Conservation (phyloP, 2,797 vertebrate genomes). For the Danio choprae region DNA sequence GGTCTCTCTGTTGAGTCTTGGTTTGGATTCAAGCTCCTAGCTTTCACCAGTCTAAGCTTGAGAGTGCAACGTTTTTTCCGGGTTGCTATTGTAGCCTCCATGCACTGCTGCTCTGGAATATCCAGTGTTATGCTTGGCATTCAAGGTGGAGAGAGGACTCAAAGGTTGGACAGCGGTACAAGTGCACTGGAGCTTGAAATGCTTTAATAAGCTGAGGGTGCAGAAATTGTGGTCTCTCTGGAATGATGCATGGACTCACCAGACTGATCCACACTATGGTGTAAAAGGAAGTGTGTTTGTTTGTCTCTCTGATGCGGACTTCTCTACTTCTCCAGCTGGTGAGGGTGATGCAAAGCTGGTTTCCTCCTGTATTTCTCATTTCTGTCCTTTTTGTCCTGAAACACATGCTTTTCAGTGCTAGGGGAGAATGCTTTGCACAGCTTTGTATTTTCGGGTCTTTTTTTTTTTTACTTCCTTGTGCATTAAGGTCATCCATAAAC, state of each 20-base stretch:
- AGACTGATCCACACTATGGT: conserved; percentile 39
- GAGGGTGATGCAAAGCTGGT: conserved; percentile 2
- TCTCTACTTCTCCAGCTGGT: conserved; percentile 19
- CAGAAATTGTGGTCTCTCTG: conserved; percentile 55
- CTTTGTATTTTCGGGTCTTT: background rate
- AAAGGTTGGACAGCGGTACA: conserved; percentile 64
- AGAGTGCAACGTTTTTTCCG: conserved; percentile 47
- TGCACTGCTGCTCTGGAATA: conserved; percentile 73
- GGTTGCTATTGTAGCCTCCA: conserved; percentile 64
- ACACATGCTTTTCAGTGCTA: background rate
- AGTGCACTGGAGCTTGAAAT: conserved; percentile 59
- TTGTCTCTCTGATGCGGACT: conserved; percentile 23
- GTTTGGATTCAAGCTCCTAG: conserved; percentile 43
- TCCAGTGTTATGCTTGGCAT: conserved; percentile 78
- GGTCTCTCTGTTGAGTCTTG: conserved; percentile 46
- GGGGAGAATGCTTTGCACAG: conserved; percentile 26
- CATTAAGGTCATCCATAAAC: conserved; percentile 23
- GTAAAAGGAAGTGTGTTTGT: conserved; percentile 34
- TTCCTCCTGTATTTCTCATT: conserved; percentile 37
- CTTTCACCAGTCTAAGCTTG: conserved; percentile 51
- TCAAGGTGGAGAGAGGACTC: conserved; percentile 71
- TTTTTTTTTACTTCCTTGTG: background rate
- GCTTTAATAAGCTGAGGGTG: conserved; percentile 62
- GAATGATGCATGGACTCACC: conserved; percentile 53
- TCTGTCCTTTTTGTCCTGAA: conserved; percentile 24